A percentile compares a stretch with the other conserved stretches of the same genome.
Conservation (phyloP, 2,113 vertebrate species). For the Gulo gulo region DNA sequence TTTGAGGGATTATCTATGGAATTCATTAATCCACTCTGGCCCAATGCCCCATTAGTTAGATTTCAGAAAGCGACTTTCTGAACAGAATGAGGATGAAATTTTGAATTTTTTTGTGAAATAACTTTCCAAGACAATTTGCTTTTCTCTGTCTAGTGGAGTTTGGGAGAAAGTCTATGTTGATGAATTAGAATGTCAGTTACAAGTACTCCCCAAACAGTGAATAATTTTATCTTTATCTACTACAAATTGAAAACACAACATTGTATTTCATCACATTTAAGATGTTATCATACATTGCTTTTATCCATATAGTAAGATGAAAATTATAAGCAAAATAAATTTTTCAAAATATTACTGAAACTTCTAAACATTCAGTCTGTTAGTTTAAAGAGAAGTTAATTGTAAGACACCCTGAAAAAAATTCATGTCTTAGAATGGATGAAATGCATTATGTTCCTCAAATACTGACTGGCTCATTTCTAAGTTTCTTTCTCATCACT, state of each 20-base stretch:
- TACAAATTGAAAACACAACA: background rate
- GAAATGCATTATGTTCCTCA: background rate
- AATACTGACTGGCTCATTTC: background rate
- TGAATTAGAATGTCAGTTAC: background rate
- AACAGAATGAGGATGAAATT: background rate
- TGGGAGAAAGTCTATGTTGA: background rate
- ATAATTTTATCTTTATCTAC: background rate
- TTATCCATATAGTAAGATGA: background rate
- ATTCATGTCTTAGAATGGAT: background rate
- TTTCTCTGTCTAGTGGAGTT: background rate
- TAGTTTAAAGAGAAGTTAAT: background rate
- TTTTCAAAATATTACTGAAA: background rate
- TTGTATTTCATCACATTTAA: background rate
- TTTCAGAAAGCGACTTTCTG: constrained; percentile 26
- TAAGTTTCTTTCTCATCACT: background rate
- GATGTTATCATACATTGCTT: background rate
- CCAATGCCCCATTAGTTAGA: background rate
- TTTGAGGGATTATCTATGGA: background rate
- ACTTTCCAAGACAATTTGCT: constrained; percentile 5
- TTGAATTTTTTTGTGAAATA: background rate
- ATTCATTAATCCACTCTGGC: background rate
- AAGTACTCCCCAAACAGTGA: background rate
- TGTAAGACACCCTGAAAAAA: background rate
- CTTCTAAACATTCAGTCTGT: background rate
- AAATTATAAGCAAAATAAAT: background rate